Conservation (phyloP, 2,797 vertebrate species). For the Cuculus canorus region DNA sequence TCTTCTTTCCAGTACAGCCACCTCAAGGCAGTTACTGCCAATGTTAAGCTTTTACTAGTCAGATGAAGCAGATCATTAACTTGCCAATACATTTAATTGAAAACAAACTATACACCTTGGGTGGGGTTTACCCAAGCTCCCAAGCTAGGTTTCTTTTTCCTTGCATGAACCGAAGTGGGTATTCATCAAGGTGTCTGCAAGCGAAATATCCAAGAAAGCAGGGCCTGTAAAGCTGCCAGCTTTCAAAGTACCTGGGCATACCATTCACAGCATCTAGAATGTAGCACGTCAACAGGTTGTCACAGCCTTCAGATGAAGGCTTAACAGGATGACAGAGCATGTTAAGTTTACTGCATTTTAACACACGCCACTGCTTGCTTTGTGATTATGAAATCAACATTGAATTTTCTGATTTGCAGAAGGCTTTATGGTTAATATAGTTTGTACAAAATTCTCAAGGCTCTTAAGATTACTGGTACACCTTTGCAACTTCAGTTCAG, state of each 20-base stretch:
- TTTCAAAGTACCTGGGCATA: slow-evolving; percentile 20
- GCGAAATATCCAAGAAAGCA: slow-evolving; percentile 1
- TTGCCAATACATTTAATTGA: not conserved
- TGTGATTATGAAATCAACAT: not conserved
- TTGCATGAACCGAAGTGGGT: not conserved
- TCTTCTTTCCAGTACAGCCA: not conserved
- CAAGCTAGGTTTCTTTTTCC: not conserved
- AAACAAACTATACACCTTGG: not conserved
- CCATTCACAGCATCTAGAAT: not conserved
- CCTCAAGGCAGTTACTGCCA: not conserved
- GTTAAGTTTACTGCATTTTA: not conserved
- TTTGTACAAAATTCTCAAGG: not conserved
- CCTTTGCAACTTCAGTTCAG: not conserved
- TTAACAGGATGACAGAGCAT: not conserved
- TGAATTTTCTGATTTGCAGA: not conserved
- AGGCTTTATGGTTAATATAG: not conserved
- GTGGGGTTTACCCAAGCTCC: not conserved
- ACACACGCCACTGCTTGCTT: not conserved
- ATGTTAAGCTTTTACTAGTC: not conserved
- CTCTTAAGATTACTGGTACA: not conserved
- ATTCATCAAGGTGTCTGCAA: slow-evolving; percentile 6
- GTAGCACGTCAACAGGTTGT: not conserved
- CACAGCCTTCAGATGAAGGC: not conserved
- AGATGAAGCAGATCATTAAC: not conserved
- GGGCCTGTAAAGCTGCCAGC: not conserved